Evolutionary conservation across 2,797 vertebrate genomes (phyloP).

Genomic region (Coregonus sp.): DNA sequence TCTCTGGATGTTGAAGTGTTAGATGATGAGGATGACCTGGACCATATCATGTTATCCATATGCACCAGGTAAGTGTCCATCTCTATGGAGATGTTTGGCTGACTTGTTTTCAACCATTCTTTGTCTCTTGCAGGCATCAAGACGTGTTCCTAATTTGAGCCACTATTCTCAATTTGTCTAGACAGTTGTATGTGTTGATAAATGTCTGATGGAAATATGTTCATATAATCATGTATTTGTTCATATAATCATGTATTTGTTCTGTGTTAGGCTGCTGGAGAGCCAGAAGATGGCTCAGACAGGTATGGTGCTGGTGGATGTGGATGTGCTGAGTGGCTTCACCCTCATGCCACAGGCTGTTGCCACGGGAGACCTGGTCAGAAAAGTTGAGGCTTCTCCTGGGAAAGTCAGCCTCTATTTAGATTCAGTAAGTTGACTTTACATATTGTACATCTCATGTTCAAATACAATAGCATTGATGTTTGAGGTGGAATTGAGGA

Average conservation of each 20-base stretch:
- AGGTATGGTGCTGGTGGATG: slow-evolving; percentile 70
- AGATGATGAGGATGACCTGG: slow-evolving; percentile 63
- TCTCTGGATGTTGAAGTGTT: slow-evolving; percentile 73
- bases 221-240: no score
- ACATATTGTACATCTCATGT: background rate
- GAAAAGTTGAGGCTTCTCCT: slow-evolving; percentile 49
- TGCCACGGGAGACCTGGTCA: slow-evolving; percentile 36
- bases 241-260: background rate
- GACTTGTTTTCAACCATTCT: background rate
- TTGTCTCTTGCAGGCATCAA: background rate
- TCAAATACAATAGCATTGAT: background rate
- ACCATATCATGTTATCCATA: slow-evolving; percentile 76
- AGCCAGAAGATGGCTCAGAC: slow-evolving; percentile 49
- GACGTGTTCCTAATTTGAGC: background rate
- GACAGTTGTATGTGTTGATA: background rate
- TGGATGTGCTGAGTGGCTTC: slow-evolving; percentile 69
- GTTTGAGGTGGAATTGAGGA: background rate
- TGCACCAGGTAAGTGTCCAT: slow-evolving; percentile 79
- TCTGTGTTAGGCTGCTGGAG: slow-evolving; percentile 53
- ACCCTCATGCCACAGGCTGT: slow-evolving; percentile 35
- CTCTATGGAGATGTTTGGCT: background rate
- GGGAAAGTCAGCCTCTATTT: slow-evolving; percentile 64
- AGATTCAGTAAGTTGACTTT: slow-evolving; percentile 57
- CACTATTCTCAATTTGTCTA: background rate
- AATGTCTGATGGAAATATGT: no score